These are phyloP conservation scores for Clanis bilineata DNA, from an alignment of 2,888 invertebrate genomes.

Conservation along the genomic window DNA sequence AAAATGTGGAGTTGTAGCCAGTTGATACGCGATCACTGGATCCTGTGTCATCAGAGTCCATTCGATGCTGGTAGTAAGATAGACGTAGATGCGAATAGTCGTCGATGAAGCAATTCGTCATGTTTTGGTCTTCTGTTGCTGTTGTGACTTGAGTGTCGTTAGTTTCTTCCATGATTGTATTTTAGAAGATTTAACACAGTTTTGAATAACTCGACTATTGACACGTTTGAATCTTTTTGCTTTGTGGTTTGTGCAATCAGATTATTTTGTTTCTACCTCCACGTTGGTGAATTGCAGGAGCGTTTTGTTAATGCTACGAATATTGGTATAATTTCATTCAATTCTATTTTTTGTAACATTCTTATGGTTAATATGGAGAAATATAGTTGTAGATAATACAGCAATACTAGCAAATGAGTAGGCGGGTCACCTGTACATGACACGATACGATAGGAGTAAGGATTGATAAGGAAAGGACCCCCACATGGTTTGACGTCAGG, in stretches of 20 bases:
- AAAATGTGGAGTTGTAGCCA: not conserved
- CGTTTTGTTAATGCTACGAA: not conserved
- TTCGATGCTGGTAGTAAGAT: conserved; percentile 49
- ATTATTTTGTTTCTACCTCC: not conserved
- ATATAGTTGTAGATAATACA: too few species aligned
- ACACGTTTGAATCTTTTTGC: not conserved
- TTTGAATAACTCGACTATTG: too few species aligned
- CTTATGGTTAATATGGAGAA: too few species aligned
- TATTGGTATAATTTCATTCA: not conserved
- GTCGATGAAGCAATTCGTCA: conserved; percentile 44
- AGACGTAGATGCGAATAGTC: conserved; percentile 60
- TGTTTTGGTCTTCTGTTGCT: conserved; percentile 15
- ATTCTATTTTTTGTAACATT: not conserved
- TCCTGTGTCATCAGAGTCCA: conserved; percentile 13
- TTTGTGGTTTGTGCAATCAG: not conserved
- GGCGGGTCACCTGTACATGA: too few species aligned
- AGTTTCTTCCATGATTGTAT: not conserved
- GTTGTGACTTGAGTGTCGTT: not conserved
- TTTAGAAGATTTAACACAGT: not conserved
- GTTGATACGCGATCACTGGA: not conserved
- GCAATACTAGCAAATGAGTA: too few species aligned
- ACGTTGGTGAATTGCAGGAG: not conserved
- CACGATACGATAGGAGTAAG: too few species aligned
- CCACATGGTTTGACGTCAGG: too few species aligned
- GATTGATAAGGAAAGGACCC: too few species aligned